A percentile compares a stretch with the other conserved stretches of the same genome.
Evolutionary conservation across 2,797 vertebrate genomes (phyloP).

Genomic region (Hoplostethus atlanticus): DNA sequence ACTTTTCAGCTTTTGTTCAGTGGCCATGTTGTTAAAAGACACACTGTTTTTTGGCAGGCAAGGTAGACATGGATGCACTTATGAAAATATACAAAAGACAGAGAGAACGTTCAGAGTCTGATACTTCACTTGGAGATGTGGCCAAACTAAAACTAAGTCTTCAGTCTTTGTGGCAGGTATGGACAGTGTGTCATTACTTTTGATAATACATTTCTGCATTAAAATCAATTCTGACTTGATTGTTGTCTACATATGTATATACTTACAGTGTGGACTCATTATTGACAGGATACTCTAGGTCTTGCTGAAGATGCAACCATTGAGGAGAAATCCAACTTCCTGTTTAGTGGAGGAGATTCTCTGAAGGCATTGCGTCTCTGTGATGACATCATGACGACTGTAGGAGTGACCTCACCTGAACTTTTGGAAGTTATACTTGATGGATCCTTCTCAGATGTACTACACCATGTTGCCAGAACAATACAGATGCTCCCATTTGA

Average conservation of each 20-base stretch:
- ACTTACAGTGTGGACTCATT: neutral
- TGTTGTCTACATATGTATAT: neutral
- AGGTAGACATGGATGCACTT: conserved; percentile 89
- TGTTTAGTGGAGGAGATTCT: conserved; percentile 93
- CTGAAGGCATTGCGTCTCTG: conserved; percentile 88
- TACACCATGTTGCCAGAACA: conserved; percentile 77
- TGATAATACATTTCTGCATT: neutral
- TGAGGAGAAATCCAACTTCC: conserved; percentile 86
- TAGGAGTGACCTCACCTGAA: conserved; percentile 80
- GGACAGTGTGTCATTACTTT: neutral
- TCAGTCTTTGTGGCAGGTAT: conserved; percentile 92
- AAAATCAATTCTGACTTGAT: neutral
- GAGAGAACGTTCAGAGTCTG: conserved; percentile 70
- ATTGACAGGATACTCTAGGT: conserved; percentile 84
- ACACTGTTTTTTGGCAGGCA: conserved; percentile 84
- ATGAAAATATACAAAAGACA: conserved; percentile 85
- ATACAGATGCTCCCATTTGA: conserved; percentile 42
- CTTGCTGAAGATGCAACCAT: conserved; percentile 78
- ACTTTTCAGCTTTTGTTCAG: conserved; percentile 1
- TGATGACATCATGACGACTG: conserved; percentile 84
- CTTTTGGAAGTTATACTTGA: conserved; percentile 92
- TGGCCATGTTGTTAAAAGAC: neutral
- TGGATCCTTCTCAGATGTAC: conserved; percentile 85
- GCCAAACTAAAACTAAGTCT: conserved; percentile 85
- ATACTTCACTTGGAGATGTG: conserved; percentile 62